Evolutionary conservation across 1,140 invertebrate genomes (phyloP).

Genomic region (Probaryconus sp.): DNA sequence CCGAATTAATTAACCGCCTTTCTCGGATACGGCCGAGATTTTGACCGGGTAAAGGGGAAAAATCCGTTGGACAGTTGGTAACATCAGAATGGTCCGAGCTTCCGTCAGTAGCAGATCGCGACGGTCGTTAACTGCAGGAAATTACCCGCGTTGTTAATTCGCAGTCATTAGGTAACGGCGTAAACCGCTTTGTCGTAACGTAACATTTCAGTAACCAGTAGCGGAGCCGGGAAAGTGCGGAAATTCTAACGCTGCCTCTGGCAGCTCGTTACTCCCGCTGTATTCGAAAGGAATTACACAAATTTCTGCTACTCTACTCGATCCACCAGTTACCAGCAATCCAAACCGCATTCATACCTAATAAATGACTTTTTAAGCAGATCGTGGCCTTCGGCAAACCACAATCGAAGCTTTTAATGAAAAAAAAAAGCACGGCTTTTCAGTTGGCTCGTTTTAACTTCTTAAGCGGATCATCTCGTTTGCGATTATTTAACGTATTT

Average conservation of each 20-base stretch:
- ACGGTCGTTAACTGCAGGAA: conserved; percentile 62
- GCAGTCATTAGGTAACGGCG: conserved; percentile 64
- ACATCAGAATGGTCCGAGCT: conserved; percentile 40
- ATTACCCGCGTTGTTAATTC: conserved; percentile 67
- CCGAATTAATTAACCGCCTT: no score
- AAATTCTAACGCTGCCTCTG: conserved; percentile 57
- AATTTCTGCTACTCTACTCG: conserved; percentile 39
- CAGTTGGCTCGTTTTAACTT: no score
- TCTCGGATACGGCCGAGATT: no score
- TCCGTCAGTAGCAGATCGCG: conserved; percentile 63
- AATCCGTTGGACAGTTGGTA: conserved; percentile 41
- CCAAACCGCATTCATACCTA: no score
- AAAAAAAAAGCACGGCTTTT: no score
- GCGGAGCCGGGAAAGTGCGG: conserved; percentile 31
- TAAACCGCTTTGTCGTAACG: conserved; percentile 60
- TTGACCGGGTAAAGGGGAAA: conserved; percentile 25
- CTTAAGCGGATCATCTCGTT: no score
- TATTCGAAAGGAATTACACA: conserved; percentile 33
- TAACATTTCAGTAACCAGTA: conserved; percentile 48
- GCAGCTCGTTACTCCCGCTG: conserved; percentile 44
- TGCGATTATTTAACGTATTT: no score
- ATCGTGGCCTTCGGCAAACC: no score
- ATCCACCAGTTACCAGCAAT: no score
- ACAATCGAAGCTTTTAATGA: no score
- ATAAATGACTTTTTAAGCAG: no score